Base-by-base conservation (phyloP, 2,797 vertebrate species). In the Podargus strigoides region DNA sequence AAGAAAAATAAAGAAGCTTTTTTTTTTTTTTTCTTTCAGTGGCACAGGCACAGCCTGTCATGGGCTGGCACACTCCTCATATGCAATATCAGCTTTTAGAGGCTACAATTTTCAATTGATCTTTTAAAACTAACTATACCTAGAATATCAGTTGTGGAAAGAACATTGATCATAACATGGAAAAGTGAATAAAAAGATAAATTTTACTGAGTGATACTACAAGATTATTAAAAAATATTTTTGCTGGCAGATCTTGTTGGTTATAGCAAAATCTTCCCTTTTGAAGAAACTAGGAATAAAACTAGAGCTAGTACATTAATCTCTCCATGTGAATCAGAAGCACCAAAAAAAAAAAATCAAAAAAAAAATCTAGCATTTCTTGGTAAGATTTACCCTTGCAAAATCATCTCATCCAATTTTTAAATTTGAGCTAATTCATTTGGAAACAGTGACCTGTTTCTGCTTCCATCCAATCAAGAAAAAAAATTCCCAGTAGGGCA, bases 391-490 rank as follows among this genome's bases (percentile, higher is more conserved):
- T 92, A 73, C 17, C 37, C 49, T 56, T 9, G 1, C 22, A 78
- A 95, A 92, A 88, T 70, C 1, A 75, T 79, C 67, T 73, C 49
- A 64, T 85, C 49, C 18, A 39, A 52, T 92, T 84, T 94, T 79
- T 47, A 94, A 91, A 84, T 92, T 86, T 49, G 60, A 75, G 69
- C 66, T 91, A 95, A 92, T 96, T 95, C 56, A 89, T 67, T 66
- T 88, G 95, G 92, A 97, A 98, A 96, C 30, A 85, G 58, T 95
- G 95, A 95, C 63, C 59, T 89, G 69, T 73, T 94, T 83, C 76
- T 84, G 19, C 76, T 90, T 95, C 60, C 64, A 94, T 87, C 83
- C 89, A 87, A 73, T 96, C 82, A 92, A 75, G 58, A 46, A n/a
- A 78, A 91, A 91, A 93, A 92, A 72, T 23, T 93, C 73, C 91